A percentile compares a stretch with the other conserved stretches of the same genome.
Conservation (phyloP, 2,113 vertebrate genomes). For the Sterna hirundo region DNA sequence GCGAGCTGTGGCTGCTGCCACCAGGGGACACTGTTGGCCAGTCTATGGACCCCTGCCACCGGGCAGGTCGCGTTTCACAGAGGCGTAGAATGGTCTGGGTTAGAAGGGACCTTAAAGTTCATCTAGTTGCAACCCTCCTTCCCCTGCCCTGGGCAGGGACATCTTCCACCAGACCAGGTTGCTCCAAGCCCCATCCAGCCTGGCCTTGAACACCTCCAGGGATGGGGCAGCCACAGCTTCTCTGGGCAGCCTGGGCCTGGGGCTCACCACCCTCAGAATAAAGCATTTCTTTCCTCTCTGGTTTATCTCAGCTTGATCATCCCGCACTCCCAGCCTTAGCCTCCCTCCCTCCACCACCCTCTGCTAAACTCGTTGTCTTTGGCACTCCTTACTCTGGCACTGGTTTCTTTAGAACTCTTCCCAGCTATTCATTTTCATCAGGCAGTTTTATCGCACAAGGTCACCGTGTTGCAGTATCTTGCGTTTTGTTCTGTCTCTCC, state of each 20-base stretch:
- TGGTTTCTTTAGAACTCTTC: background rate
- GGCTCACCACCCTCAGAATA: background rate
- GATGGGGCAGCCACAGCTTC: background rate
- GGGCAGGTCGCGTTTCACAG: background rate
- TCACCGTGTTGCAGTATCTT: background rate
- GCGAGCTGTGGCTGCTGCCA: background rate
- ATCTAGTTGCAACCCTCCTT: background rate
- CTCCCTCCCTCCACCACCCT: background rate
- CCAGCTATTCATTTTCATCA: background rate
- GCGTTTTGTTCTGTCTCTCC: background rate
- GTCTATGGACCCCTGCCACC: background rate
- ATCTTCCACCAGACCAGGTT: background rate
- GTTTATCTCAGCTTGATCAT: background rate
- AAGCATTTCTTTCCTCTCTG: background rate
- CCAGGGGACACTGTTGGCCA: constrained; percentile 55
- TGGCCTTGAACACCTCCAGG: background rate
- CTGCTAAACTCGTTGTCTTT: background rate
- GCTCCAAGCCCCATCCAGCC: background rate
- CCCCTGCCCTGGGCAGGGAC: background rate
- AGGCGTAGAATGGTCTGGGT: background rate
- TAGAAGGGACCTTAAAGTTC: background rate
- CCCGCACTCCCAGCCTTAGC: background rate
- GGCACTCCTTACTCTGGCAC: background rate
- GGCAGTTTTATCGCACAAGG: background rate
- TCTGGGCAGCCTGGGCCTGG: background rate